phyloP scores from a whole-genome alignment of 2,797 vertebrate genomes.

The Sandelia bainsii region DNA sequence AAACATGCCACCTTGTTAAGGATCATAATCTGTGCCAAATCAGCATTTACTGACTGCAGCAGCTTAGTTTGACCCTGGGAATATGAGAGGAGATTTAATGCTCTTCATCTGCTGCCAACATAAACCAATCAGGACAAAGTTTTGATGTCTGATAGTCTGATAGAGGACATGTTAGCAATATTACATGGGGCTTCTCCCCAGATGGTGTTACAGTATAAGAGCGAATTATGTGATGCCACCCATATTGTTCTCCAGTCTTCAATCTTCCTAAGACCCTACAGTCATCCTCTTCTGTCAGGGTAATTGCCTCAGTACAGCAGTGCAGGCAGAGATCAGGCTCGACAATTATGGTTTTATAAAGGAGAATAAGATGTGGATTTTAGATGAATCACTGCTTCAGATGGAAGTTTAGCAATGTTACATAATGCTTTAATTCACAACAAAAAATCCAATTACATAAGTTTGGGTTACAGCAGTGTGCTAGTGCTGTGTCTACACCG shows the following conservation, averaged over 20 bases:
- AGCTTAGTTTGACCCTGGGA: conserved; percentile 56
- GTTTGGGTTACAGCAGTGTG: neutral
- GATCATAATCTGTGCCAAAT: conserved; percentile 37
- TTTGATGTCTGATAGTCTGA: conserved; percentile 30
- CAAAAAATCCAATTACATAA: conserved; percentile 24
- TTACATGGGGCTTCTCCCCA: conserved; percentile 25
- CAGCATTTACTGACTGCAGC: conserved; percentile 37
- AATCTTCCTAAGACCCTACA: conserved; percentile 44
- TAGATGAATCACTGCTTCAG: conserved; percentile 15
- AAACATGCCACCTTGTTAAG: conserved; percentile 46
- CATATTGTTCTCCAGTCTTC: conserved; percentile 54
- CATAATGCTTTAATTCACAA: conserved; percentile 18
- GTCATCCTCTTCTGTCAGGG: conserved; percentile 33
- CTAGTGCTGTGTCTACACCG: neutral
- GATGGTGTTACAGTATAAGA: conserved; percentile 19
- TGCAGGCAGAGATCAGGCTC: conserved; percentile 13
- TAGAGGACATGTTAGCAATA: conserved; percentile 34
- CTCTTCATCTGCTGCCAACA: neutral
- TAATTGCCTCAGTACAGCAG: conserved; percentile 52
- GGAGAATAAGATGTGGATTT: conserved; percentile 22
- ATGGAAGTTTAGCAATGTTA: conserved; percentile 13
- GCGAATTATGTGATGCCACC: conserved; percentile 44
- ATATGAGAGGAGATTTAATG: conserved; percentile 54
- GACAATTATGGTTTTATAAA: conserved; percentile 4
- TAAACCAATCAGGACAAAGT: conserved; percentile 36